Evolutionary conservation across 2,888 invertebrate genomes (phyloP).

Genomic region (Agrypnus murinus): DNA sequence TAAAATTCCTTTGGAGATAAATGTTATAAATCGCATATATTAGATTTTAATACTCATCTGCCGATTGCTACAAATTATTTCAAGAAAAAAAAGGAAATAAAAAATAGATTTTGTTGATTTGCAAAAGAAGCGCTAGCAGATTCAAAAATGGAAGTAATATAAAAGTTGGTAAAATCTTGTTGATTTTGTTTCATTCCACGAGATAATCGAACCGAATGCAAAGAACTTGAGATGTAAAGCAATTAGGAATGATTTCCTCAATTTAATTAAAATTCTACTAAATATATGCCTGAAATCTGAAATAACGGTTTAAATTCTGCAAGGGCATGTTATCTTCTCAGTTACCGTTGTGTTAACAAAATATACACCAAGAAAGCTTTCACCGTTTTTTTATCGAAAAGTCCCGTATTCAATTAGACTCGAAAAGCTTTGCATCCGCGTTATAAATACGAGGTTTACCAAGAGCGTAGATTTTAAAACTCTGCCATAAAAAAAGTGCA

Average conservation of each 20-base stretch:
- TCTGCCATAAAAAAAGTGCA: too few species aligned
- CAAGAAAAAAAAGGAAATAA: background rate
- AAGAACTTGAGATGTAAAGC: too few species aligned
- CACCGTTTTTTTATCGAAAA: slow-evolving; percentile 28
- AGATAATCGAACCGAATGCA: too few species aligned
- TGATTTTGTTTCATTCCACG: too few species aligned
- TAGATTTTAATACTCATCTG: slow-evolving; percentile 19
- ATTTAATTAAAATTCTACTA: too few species aligned
- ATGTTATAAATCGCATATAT: slow-evolving; percentile 14
- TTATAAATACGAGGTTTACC: too few species aligned
- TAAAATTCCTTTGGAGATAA: slow-evolving; percentile 10
- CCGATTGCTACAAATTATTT: slow-evolving; percentile 7
- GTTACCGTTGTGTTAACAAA: background rate
- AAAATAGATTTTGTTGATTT: too few species aligned
- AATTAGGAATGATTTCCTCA: too few species aligned
- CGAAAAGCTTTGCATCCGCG: slow-evolving; percentile 2
- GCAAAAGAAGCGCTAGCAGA: too few species aligned
- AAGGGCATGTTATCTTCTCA: slow-evolving; percentile 4
- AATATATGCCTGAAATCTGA: background rate
- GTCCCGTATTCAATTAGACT: slow-evolving; percentile 2
- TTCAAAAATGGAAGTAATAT: too few species aligned
- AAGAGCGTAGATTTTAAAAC: too few species aligned
- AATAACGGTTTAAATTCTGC: background rate
- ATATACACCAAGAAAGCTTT: slow-evolving; percentile 10
- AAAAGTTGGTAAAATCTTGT: too few species aligned